Evolutionary conservation across 2,797 vertebrate genomes (phyloP), one percentile per base, ranked within the genome.

Genomic region (Acipenser transmontanus): DNA sequence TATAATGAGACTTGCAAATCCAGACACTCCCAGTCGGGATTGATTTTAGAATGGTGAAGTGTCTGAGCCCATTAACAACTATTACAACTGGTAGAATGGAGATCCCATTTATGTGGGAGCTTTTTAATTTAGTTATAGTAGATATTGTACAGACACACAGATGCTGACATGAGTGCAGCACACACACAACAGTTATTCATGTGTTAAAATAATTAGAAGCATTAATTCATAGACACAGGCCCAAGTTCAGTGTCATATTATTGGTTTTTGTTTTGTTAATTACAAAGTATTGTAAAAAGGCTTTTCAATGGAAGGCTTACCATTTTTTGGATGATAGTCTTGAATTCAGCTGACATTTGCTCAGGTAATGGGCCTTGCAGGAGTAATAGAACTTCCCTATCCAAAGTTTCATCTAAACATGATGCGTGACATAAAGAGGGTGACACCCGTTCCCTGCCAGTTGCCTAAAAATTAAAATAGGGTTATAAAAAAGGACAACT

Each of bases 301-400:
- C 20, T 20, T 20, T 20, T 1, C 20, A 20, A 20, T 20, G 49
- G n/a, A 7, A 50, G 4, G 48, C 2, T 63, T 82, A 94, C 94
- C 91, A 95, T 78, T 68, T 85, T 89, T 70, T 73, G 76, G 8
- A 93, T 64, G 1, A 84, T 65, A 47, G 61, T 66, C 73, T 79
- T 89, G 73, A 93, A 91, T 69, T 92, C 89, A 62, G 82, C 72
- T 59, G 84, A 83, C 6, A 77, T 76, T 47, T 85, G 81, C 14
- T 93, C 89, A 8, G 84, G 84, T 62, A 68, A 87, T 7, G 89
- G 82, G 6, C 89, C 89, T 72, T 92, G 91, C 34, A 94, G 78
- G 68, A 94, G 80, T 64, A 91, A 49, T 11, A 91, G 76, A 66
- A 92, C 89, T 70, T 94, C 93, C 71, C 77, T 84, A 74, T 94